A percentile compares a stretch with the other conserved stretches of the same genome.
Evolutionary conservation across 2,797 vertebrate genomes (phyloP).

Genomic region (Allobates femoralis): DNA sequence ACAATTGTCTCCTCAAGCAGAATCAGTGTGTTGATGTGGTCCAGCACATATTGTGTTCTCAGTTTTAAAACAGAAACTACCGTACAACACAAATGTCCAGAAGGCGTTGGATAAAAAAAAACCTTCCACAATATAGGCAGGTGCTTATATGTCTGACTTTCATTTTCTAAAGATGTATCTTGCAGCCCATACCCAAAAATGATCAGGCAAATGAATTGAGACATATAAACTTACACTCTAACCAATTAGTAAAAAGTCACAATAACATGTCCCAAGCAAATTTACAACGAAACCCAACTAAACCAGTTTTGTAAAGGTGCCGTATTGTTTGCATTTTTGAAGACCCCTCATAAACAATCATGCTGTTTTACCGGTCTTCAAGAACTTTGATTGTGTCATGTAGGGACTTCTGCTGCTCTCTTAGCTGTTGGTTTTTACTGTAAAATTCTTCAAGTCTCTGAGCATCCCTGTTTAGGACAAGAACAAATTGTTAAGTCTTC

Average conservation of each 20-base stretch:
- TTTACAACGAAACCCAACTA: neutral
- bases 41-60: no score
- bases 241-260: neutral
- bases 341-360: neutral
- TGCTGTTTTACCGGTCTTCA: slow-evolving; percentile 84
- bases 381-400: slow-evolving; percentile 86
- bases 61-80: no score
- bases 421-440: slow-evolving; percentile 89
- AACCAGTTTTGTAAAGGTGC: neutral
- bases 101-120: no score
- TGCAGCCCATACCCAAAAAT: no score
- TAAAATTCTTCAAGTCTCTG: slow-evolving; percentile 92
- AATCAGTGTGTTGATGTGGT: no score
- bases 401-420: slow-evolving; percentile 88
- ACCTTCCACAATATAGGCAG: no score
- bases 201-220: no score
- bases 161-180: no score
- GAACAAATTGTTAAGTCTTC: neutral
- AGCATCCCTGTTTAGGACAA: slow-evolving; percentile 82
- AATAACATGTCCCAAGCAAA: neutral
- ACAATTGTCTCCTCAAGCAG: no score
- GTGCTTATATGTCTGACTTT: no score
- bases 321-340: neutral
- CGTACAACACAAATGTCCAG: no score
- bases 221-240: neutral